These are phyloP conservation scores for Cydia splendana DNA, from an alignment of 1,140 invertebrate species.

Conservation along the genomic window DNA sequence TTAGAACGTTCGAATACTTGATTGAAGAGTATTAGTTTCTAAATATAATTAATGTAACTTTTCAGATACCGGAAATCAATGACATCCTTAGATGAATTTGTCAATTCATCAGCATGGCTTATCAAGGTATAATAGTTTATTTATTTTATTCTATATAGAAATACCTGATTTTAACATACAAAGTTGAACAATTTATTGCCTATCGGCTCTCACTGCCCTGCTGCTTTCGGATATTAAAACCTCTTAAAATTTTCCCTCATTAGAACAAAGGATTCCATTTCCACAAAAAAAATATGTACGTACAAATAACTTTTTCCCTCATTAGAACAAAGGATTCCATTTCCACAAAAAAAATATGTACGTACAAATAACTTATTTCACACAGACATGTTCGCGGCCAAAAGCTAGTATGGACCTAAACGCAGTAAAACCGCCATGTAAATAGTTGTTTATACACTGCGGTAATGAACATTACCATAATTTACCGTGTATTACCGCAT, in stretches of 20 bases:
- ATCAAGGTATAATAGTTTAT: constrained; percentile 61
- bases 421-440: background rate
- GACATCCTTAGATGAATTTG: constrained; percentile 75
- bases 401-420: constrained; percentile 33
- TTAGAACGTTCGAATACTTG: background rate
- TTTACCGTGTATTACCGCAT: constrained; percentile 16
- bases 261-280: too few species aligned
- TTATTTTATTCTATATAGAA: background rate
- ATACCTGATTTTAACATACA: background rate
- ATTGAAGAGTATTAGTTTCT: background rate
- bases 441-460: constrained; percentile 8
- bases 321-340: too few species aligned
- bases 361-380: background rate
- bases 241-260: too few species aligned
- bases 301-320: too few species aligned
- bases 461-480: constrained; percentile 6
- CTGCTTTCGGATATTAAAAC: too few species aligned
- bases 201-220: too few species aligned
- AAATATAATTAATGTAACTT: constrained; percentile 37
- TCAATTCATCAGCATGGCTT: constrained; percentile 72
- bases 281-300: too few species aligned
- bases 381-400: constrained; percentile 14
- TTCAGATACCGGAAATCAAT: constrained; percentile 61
- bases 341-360: too few species aligned
- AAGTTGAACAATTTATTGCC: too few species aligned